Conservation (phyloP, 92 coral and sea anemone species). For the Epizoanthus illoricatus region DNA sequence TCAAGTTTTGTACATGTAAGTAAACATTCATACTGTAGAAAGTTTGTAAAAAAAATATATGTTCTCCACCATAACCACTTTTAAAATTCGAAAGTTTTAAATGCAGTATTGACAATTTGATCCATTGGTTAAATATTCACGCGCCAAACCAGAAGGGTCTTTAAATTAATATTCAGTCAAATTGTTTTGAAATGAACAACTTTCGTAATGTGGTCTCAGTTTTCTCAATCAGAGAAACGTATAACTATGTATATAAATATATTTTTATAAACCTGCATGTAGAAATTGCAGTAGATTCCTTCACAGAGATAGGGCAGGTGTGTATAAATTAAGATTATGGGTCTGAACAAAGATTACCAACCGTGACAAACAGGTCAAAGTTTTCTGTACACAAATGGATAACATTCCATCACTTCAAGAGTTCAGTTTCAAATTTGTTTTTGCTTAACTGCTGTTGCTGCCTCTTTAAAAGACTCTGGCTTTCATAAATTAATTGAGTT, state of each 20-base stretch:
- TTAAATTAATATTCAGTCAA: conserved; percentile 13
- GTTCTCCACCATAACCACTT: background rate
- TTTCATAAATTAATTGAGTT: too few species aligned
- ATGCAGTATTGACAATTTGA: background rate
- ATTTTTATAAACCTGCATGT: background rate
- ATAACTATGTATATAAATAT: background rate
- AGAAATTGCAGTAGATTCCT: background rate
- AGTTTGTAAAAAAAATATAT: background rate
- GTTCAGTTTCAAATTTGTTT: too few species aligned
- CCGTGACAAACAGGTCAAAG: too few species aligned
- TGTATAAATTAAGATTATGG: too few species aligned
- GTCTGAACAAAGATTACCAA: too few species aligned
- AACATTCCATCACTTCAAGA: too few species aligned
- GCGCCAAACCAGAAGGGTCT: conserved; percentile 16
- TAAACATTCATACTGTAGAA: background rate
- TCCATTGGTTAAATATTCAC: conserved; percentile 12
- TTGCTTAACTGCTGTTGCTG: too few species aligned
- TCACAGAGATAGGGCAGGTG: too few species aligned
- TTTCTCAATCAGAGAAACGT: background rate
- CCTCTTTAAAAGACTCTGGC: too few species aligned
- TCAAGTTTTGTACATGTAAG: conserved; percentile 5
- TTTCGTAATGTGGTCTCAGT: background rate
- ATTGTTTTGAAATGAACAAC: background rate
- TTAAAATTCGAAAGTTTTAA: background rate
- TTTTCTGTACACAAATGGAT: too few species aligned